Base-by-base conservation (phyloP, 2,888 invertebrate genomes). In the Drosophila differens region DNA sequence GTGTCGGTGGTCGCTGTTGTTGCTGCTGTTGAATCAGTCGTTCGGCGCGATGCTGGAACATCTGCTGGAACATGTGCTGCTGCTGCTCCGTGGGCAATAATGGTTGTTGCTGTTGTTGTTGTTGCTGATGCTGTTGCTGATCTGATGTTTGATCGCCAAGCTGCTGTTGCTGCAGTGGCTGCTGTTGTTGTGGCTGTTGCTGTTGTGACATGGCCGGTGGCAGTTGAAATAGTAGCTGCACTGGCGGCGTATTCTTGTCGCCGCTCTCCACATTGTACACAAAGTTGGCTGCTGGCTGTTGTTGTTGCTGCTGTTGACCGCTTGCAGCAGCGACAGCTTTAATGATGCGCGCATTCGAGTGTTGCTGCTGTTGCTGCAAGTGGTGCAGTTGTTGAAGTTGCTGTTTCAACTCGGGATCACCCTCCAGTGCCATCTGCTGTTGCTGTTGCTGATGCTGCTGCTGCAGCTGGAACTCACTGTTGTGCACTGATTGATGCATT, bases 221-320 rank as follows among this genome's bases (percentile, higher is more conserved):
- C 71, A 94, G 69, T 85, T 94, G 94, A 76, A 93, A 94, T 19
- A 94, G 79, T 62, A 94, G 82, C 81, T 94, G 94, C 68, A 94
- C 81, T 12, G 94, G 93, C 55, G 92, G 92, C 7, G 93, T 90
- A 54, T 92, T 91, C 68, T 94, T 93, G 51, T 93, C 94, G 10
- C 91, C 85, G 10, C 86, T 89, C 65, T 93, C 94, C 35, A 94
- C 92, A 79, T 94, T 93, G 61, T 93, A 93, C 37, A 93, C 93
- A 83, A 92, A 94, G 72, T 93, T 93, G 30, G 93, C 89, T 58
- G 92, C 89, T 55, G 93, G 92, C 69, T 84, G 89, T 75, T 76
- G 53, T 25, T 90, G 91, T 22, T 85, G 92, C 70, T 90, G 91
- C 35, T 84, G 84, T 28, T 80, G 91, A 51, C 85, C 87, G 30